A percentile compares a stretch with the other conserved stretches of the same genome.
Evolutionary conservation across 2,888 invertebrate species (phyloP).

Genomic region (Eupsilia transversa): DNA sequence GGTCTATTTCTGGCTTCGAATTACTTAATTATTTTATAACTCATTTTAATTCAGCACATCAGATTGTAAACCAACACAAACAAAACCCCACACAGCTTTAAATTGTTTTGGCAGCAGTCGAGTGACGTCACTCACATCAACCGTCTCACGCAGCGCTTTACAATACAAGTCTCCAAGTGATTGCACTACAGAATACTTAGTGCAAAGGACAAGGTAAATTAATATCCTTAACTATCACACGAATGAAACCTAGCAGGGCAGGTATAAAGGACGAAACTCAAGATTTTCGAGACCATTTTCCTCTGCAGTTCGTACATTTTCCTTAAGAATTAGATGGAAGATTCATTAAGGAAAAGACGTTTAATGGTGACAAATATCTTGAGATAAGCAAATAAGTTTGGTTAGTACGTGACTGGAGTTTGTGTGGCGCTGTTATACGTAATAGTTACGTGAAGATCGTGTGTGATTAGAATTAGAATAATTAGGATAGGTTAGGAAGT

Average conservation of each 20-base stretch:
- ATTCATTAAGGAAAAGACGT: slow-evolving; percentile 54
- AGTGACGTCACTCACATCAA: neutral
- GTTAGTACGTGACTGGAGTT: slow-evolving; percentile 28
- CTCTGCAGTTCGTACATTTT: slow-evolving; percentile 50
- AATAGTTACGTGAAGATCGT: slow-evolving; percentile 4
- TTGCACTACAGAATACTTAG: slow-evolving; percentile 7
- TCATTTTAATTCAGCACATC: neutral
- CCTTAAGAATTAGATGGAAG: slow-evolving; percentile 46
- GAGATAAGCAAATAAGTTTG: slow-evolving; percentile 25
- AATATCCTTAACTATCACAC: slow-evolving; percentile 49
- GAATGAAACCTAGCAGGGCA: slow-evolving; percentile 33
- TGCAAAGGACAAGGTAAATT: slow-evolving; percentile 41
- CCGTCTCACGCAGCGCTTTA: slow-evolving; percentile 4
- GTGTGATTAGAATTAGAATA: slow-evolving; percentile 2
- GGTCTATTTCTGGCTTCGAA: neutral
- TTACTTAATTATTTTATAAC: neutral
- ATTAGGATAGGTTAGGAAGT: neutral
- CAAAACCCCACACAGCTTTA: slow-evolving; percentile 17
- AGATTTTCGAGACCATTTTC: slow-evolving; percentile 58
- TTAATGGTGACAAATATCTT: slow-evolving; percentile 34
- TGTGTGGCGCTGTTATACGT: neutral
- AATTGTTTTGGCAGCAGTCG: slow-evolving; percentile 15
- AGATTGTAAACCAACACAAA: slow-evolving; percentile 13
- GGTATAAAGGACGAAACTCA: slow-evolving; percentile 50
- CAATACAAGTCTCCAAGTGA: slow-evolving; percentile 5